Evolutionary conservation across 2,113 vertebrate genomes (phyloP).

Genomic region (Dasyurus viverrinus): DNA sequence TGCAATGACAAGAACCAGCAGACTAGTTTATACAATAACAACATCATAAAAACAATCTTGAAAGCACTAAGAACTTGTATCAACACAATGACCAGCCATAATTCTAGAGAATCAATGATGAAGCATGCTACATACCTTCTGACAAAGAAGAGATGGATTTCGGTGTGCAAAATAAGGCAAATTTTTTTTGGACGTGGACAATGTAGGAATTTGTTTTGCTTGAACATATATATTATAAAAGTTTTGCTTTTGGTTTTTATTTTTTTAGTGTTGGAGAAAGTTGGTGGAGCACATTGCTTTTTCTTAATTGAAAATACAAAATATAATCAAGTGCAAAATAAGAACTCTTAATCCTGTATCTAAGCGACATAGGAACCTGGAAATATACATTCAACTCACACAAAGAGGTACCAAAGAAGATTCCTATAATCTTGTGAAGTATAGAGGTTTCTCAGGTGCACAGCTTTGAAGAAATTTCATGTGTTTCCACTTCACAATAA

Average conservation of each 20-base stretch:
- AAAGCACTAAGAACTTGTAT: background rate
- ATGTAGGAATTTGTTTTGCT: background rate
- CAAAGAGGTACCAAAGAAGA: background rate
- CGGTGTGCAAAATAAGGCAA: background rate
- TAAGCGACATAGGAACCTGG: background rate
- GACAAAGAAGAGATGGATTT: background rate
- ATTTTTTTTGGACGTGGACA: background rate
- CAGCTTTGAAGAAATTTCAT: background rate
- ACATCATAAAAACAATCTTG: background rate
- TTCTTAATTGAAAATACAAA: background rate
- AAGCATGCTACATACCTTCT: background rate
- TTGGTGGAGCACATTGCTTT: background rate
- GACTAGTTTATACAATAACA: background rate
- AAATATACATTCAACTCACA: background rate
- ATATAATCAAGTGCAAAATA: background rate
- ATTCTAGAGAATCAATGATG: background rate
- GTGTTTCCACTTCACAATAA: background rate
- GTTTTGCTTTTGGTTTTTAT: background rate
- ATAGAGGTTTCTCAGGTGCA: background rate
- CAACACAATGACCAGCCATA: background rate
- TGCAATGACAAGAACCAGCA: background rate
- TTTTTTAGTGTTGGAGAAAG: background rate
- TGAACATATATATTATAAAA: background rate
- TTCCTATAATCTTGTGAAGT: background rate
- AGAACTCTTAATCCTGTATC: background rate